Percentiles rank a stretch among this genome's conserved stretches.
These are phyloP conservation scores for Mesochorus sp. DNA, from an alignment of 2,888 invertebrate genomes.

Conservation along the genomic window DNA sequence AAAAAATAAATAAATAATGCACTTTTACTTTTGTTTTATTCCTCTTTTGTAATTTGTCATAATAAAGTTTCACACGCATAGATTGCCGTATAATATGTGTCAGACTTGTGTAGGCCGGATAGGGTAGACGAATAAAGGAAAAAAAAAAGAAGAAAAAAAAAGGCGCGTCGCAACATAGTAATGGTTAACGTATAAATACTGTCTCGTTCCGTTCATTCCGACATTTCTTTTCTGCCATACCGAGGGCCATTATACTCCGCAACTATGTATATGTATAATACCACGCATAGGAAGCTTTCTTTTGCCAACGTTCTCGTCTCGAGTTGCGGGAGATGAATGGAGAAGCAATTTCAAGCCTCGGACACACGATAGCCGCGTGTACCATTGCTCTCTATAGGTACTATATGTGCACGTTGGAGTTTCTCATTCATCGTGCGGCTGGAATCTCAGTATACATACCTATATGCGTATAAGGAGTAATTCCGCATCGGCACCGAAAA, in stretches of 20 bases:
- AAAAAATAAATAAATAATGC: no score
- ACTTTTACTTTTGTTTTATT: no score
- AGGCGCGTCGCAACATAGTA: not conserved
- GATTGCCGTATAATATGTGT: no score
- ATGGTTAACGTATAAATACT: not conserved
- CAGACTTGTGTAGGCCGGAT: no score
- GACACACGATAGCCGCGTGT: constrained; percentile 8
- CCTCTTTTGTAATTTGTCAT: no score
- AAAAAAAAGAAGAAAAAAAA: no score
- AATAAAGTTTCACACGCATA: no score
- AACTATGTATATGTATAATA: constrained; percentile 40
- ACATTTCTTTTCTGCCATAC: constrained; percentile 27
- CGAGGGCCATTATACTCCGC: constrained; percentile 32
- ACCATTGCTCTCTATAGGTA: not conserved
- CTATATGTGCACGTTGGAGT: constrained; percentile 5
- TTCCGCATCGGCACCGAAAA: constrained; percentile 11
- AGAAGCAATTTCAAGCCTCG: constrained; percentile 43
- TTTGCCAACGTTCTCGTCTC: constrained; percentile 40
- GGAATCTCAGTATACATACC: not conserved
- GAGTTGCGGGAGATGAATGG: constrained; percentile 37
- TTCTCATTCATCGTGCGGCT: constrained; percentile 22
- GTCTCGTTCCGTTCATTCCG: constrained; percentile 23
- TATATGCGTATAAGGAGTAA: not conserved
- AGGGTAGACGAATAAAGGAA: no score
- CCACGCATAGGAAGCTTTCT: constrained; percentile 38